A percentile compares a stretch with the other conserved stretches of the same genome.
Conservation (phyloP, 2,888 invertebrate species). For the Polyommatus icarus region DNA sequence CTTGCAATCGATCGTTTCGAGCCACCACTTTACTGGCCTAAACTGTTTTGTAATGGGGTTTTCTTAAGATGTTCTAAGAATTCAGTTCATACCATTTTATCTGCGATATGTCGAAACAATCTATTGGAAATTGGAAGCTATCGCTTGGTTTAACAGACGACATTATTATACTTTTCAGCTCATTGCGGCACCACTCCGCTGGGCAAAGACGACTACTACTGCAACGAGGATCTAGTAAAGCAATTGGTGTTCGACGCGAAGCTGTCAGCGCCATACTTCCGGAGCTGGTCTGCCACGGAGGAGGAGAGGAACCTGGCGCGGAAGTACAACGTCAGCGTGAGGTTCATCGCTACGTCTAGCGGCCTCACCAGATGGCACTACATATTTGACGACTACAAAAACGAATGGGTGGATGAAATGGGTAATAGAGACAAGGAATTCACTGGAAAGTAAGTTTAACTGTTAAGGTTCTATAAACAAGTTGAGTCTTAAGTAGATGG, state of each 20-base stretch:
- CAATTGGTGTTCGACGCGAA: constrained; percentile 93
- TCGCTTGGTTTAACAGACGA: too few species aligned
- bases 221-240: constrained; percentile 91
- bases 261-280: constrained; percentile 81
- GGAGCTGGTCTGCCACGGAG: constrained; percentile 74
- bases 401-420: constrained; percentile 63
- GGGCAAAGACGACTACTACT: constrained; percentile 87
- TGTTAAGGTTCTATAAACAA: too few species aligned
- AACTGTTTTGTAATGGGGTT: too few species aligned
- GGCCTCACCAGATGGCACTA: constrained; percentile 94
- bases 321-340: constrained; percentile 86
- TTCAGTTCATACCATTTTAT: too few species aligned
- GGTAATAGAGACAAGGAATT: constrained; percentile 57
- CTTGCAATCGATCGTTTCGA: background rate
- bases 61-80: too few species aligned
- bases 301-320: constrained; percentile 80
- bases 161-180: constrained; percentile 57
- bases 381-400: constrained; percentile 81
- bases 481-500: background rate
- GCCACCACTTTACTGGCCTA: background rate
- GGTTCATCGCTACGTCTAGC: constrained; percentile 93
- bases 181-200: constrained; percentile 83
- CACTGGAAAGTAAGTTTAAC: constrained; percentile 56
- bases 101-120: too few species aligned
- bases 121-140: too few species aligned